Evolutionary conservation across 2,888 invertebrate genomes (phyloP), one percentile per base, ranked within the genome.

Genomic region (Eupithecia tripunctaria): DNA sequence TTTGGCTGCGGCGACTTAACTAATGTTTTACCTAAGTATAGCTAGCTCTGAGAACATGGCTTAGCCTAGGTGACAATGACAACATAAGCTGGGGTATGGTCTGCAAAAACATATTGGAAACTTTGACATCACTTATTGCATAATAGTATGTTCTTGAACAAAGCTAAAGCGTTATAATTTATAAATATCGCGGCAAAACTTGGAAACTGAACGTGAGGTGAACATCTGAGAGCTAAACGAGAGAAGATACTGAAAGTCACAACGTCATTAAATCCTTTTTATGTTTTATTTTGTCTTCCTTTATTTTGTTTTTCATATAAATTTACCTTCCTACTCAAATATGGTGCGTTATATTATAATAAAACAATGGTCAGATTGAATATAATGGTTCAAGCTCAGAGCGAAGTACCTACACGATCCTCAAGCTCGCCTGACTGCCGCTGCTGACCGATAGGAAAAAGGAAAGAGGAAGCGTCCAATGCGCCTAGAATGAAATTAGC

Each of bases 391-490:
- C 21, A 63, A 18, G 73, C 62, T 43, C 64, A 63, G 51, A 59
- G 72, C 67, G 38, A 63, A 66, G 38, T 71, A 78, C n/a, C n/a
- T n/a, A n/a, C 70, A 77, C 82, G 84, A 82, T 85, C 82, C 81
- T 83, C 81, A 84, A 83, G 82, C 80, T 81, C 82, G 87, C 84
- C 89, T 87, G 87, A 89, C 87, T 88, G 86, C 83, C 86, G 87
- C 84, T 85, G 88, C 88, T 94, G 93, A 93, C 93, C 93, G 94
- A 93, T 94, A 93, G 94, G 93, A 94, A 94, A 94, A 90, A 93
- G 94, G 94, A 92, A 94, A 94, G 93, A 94, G 94, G 94, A 94
- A 94, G 91, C 91, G 85, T 80, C 85, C 88, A 88, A 94, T 93
- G 94, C 91, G 93, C 82, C 84, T 92, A 89, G 94, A 93, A 94